Base-by-base conservation (phyloP, 1,140 invertebrate species). In the Zophobas atratus region DNA sequence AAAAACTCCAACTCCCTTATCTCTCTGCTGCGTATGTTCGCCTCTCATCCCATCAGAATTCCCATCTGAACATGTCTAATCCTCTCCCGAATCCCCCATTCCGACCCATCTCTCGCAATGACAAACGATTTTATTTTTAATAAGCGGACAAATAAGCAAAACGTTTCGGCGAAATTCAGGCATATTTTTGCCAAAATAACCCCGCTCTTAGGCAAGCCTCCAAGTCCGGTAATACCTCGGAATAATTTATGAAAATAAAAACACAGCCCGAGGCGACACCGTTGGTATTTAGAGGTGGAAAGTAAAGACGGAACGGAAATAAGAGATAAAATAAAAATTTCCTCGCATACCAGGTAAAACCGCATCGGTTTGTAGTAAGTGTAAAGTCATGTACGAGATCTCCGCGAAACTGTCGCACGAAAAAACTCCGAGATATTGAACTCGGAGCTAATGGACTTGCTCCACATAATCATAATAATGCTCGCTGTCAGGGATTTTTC, bases 321-420 rank as follows among this genome's bases (percentile, higher is more conserved):
- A 53, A 53, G 49, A 53, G 49, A 53, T 53, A 8, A 8, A 36
- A 57, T 33, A 33, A 57, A 57, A 57, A 57, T 57, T 20, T 20
- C 5, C 32, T 20, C 20, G 55, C 55, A 41, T 39, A 60, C 33
- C 49, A 67, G 32, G 49, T 43, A 57, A 70, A 20, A 6, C 34
- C 71, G 53, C 48, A 1, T 35, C 6, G 60, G 75, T 76, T 76
- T 63, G 32, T 67, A 55, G 55, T 49, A 72, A 77, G 76, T 77
- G 76, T 77, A 48, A 77, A 77, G 67, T 70, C 76, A 46, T 77
- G 76, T 77, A 57, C 34, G 63, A 70, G 57, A 70, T 39, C 63
- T 35, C 35, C 75, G 46, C 49, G 35, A 36, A 48, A 67, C 32
- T n/a, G 55, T 57, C 55, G 6, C 6, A 20, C 57, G 43, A 63